Evolutionary conservation across 2,888 invertebrate species (phyloP).

Genomic region (Aporophyla nigra): DNA sequence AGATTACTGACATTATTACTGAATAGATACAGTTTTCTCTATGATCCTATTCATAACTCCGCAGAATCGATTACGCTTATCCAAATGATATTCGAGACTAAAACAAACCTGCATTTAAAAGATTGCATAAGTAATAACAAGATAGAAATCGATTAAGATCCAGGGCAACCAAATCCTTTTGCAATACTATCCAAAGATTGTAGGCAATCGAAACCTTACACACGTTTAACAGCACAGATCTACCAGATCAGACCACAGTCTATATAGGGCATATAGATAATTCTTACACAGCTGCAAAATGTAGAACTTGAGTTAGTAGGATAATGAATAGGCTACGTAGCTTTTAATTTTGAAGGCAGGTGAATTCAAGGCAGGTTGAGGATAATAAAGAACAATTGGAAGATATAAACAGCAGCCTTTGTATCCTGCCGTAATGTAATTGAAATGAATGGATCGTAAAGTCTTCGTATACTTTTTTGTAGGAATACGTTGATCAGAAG

Average conservation of each 20-base stretch:
- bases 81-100: constrained; percentile 38
- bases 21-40: constrained; percentile 34
- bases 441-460: constrained; percentile 46
- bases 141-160: constrained; percentile 39
- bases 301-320: constrained; percentile 5
- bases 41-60: constrained; percentile 36
- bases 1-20: constrained; percentile 34
- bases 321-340: constrained; percentile 29
- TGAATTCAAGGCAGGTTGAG: constrained; percentile 45
- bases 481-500: constrained; percentile 14
- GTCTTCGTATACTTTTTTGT: constrained; percentile 30
- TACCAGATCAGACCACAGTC: constrained; percentile 1
- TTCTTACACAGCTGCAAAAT: constrained; percentile 17
- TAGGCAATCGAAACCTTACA: constrained; percentile 20
- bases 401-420: constrained; percentile 37
- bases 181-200: constrained; percentile 18
- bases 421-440: constrained; percentile 32
- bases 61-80: constrained; percentile 51
- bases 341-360: constrained; percentile 43
- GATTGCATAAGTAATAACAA: constrained; percentile 46
- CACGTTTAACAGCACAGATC: background rate
- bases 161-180: constrained; percentile 42
- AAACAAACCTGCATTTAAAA: constrained; percentile 53
- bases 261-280: constrained; percentile 16
- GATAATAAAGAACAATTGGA: constrained; percentile 54